phyloP scores from a whole-genome alignment of 2,113 vertebrate genomes.

The Marmota flaviventris region DNA sequence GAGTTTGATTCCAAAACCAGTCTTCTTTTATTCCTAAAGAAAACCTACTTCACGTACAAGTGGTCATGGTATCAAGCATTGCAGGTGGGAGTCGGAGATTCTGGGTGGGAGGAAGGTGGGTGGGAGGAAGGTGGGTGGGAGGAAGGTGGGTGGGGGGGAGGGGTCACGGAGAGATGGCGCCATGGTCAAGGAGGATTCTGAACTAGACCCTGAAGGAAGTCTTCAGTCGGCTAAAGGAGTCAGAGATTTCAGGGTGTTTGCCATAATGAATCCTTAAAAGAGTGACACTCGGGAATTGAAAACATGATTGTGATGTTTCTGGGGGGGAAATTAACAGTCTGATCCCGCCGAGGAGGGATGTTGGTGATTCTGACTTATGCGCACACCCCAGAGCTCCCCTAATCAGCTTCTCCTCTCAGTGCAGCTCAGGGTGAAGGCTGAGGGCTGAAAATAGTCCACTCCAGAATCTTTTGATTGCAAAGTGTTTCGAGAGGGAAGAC shows the following conservation, averaged over 20 bases:
- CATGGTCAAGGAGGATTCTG: not conserved
- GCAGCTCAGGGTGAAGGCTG: slow-evolving; percentile 71
- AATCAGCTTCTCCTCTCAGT: slow-evolving; percentile 85
- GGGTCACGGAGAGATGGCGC: not conserved
- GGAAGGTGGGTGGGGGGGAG: not conserved
- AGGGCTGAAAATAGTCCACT: slow-evolving; percentile 87
- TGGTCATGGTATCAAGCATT: not conserved
- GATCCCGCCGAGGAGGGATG: slow-evolving; percentile 63
- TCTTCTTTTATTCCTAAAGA: slow-evolving; percentile 9
- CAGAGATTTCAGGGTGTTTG: slow-evolving; percentile 65
- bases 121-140: fast-evolving
- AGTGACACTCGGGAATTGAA: slow-evolving; percentile 66
- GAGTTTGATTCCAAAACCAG: not conserved
- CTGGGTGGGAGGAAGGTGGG: not conserved
- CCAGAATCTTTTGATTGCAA: slow-evolving; percentile 86
- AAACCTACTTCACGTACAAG: not conserved
- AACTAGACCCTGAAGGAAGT: slow-evolving; percentile 52
- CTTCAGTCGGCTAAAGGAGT: slow-evolving; percentile 61
- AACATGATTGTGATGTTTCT: slow-evolving; percentile 73
- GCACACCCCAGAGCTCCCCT: slow-evolving; percentile 66
- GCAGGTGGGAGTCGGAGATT: not conserved
- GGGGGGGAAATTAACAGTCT: slow-evolving; percentile 55
- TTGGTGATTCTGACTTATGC: slow-evolving; percentile 77
- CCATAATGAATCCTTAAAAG: slow-evolving; percentile 70
- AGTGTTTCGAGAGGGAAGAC: slow-evolving; percentile 85